A percentile compares a stretch with the other conserved stretches of the same genome.
These are phyloP conservation scores for Oncorhynchus clarkii DNA, from an alignment of 2,113 vertebrate genomes.

Conservation along the genomic window DNA sequence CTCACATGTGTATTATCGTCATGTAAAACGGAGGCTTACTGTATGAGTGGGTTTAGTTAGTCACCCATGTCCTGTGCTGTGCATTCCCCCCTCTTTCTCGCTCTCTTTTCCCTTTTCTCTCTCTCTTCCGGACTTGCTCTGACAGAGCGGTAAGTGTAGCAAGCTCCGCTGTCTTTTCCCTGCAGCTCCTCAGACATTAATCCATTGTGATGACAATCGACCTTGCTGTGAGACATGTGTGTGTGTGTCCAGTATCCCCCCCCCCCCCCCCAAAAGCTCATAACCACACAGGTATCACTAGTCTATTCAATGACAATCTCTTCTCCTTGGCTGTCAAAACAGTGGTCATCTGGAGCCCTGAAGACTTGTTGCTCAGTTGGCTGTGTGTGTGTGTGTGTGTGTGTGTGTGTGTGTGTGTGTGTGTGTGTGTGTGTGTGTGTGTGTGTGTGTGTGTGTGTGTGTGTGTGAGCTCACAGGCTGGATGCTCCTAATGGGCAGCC, in stretches of 20 bases:
- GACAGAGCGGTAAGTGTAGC: conserved; percentile 70
- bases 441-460: no score
- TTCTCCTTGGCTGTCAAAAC: conserved; percentile 75
- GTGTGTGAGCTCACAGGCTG: background rate
- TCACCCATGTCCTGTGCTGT: conserved; percentile 39
- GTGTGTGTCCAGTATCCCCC: conserved; percentile 24
- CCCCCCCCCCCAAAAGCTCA: conserved; percentile 48
- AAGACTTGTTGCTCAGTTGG: conserved; percentile 70
- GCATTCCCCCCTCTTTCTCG: conserved; percentile 29
- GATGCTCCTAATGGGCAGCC: background rate
- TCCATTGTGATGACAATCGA: conserved; percentile 79
- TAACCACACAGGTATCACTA: conserved; percentile 71
- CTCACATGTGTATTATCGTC: background rate
- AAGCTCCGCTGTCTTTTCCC: conserved; percentile 71
- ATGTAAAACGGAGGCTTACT: background rate
- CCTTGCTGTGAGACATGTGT: conserved; percentile 71
- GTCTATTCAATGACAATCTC: conserved; percentile 73
- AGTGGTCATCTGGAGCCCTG: conserved; percentile 66
- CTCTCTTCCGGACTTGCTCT: conserved; percentile 61
- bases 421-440: no score
- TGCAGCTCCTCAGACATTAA: conserved; percentile 77
- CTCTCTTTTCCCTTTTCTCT: conserved; percentile 19
- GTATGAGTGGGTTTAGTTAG: background rate
- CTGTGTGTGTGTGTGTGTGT: no score
- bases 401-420: no score